phyloP scores from a whole-genome alignment of 2,888 invertebrate species.

The Macaria notata region DNA sequence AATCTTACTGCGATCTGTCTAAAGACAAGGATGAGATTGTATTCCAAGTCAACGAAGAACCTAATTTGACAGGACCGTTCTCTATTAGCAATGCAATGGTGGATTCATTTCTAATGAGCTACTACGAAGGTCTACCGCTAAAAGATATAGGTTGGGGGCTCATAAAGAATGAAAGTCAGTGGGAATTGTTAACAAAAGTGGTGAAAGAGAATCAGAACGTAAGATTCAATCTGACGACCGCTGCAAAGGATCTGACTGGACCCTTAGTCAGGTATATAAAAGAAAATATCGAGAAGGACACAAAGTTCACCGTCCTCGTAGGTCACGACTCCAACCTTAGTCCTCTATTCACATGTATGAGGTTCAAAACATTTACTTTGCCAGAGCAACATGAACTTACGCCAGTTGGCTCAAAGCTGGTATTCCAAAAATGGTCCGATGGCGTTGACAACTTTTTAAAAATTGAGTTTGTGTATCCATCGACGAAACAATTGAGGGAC shows the following conservation, averaged over 20 bases:
- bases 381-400: slow-evolving; percentile 55
- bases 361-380: slow-evolving; percentile 48
- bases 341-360: slow-evolving; percentile 48
- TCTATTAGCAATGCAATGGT: slow-evolving; percentile 47
- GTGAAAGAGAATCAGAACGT: slow-evolving; percentile 52
- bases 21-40: slow-evolving; percentile 41
- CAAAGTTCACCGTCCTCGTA: slow-evolving; percentile 50
- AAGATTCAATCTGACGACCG: slow-evolving; percentile 50
- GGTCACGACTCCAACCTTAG: slow-evolving; percentile 68
- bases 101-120: slow-evolving; percentile 65
- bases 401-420: slow-evolving; percentile 65
- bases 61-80: slow-evolving; percentile 54
- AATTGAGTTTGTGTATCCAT: slow-evolving; percentile 59
- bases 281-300: slow-evolving; percentile 37
- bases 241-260: slow-evolving; percentile 48
- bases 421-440: slow-evolving; percentile 65
- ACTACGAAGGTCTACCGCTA: slow-evolving; percentile 55
- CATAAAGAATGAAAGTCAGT: slow-evolving; percentile 46
- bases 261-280: slow-evolving; percentile 54
- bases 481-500: slow-evolving; percentile 49
- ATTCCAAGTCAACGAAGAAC: slow-evolving; percentile 48
- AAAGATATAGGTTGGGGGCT: slow-evolving; percentile 63
- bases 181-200: slow-evolving; percentile 49
- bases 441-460: slow-evolving; percentile 46
- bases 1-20: slow-evolving; percentile 51